A percentile compares a stretch with the other conserved stretches of the same genome.
Conservation (phyloP, 92 coral and sea anemone species). For the Phymanthus crucifer region DNA sequence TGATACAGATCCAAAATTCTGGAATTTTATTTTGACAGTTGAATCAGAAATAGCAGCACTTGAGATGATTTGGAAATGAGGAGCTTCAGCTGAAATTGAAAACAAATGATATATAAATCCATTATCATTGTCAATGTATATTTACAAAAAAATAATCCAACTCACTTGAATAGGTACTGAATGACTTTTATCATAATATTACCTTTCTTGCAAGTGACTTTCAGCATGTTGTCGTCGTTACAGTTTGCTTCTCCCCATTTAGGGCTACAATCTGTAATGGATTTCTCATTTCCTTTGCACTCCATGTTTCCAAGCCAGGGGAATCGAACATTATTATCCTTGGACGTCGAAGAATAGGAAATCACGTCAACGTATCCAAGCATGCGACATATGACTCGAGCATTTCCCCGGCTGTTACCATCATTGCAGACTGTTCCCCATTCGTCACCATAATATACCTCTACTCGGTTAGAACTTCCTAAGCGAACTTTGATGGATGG, state of each 20-base stretch:
- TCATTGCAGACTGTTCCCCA: background rate
- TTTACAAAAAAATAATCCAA: background rate
- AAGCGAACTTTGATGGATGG: background rate
- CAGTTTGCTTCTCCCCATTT: background rate
- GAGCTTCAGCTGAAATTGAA: background rate
- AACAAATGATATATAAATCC: background rate
- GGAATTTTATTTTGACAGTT: background rate
- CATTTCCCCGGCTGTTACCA: background rate
- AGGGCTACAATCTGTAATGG: background rate
- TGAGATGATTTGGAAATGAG: background rate
- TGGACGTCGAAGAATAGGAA: background rate
- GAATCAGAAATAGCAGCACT: background rate
- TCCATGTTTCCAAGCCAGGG: background rate
- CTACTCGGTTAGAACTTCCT: background rate
- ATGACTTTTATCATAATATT: background rate
- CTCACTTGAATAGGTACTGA: background rate
- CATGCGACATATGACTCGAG: background rate
- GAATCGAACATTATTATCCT: background rate
- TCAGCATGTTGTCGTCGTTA: background rate
- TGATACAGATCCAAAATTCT: background rate
- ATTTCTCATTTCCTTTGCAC: background rate
- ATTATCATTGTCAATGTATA: no score
- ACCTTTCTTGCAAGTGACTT: conserved; percentile 1
- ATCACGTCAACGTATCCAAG: background rate
- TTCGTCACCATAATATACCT: background rate